Conservation (phyloP, 64 coral and sea anemone species). For the Dendrophyllia cribrosa region DNA sequence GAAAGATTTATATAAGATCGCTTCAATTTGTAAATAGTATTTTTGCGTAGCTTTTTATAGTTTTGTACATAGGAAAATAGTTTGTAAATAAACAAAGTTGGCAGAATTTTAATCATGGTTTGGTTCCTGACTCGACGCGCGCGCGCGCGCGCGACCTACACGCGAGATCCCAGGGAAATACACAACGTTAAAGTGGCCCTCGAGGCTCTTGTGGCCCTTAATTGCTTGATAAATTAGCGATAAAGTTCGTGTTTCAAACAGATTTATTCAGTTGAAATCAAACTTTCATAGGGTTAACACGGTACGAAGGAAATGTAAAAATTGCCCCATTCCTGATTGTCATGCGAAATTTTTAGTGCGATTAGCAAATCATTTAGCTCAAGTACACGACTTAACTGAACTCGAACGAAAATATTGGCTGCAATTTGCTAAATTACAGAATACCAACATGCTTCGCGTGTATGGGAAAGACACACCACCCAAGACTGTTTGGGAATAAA, state of each 20-base stretch:
- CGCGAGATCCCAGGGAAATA: too few relatives aligned
- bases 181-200: background rate
- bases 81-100: too few relatives aligned
- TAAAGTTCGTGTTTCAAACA: background rate
- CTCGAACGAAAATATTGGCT: conserved; percentile 29
- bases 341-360: background rate
- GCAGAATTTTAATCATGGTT: too few relatives aligned
- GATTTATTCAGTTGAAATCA: background rate
- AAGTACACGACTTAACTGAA: conserved; percentile 44
- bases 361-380: conserved; percentile 23
- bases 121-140: too few relatives aligned
- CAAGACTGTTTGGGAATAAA: too few relatives aligned
- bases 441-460: too few relatives aligned
- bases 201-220: background rate
- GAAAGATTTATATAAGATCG: background rate
- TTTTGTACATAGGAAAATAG: too few relatives aligned
- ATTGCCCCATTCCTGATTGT: background rate
- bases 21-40: background rate
- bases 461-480: too few relatives aligned
- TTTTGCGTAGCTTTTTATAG: background rate
- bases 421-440: conserved; percentile 31
- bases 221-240: background rate
- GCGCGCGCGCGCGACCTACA: background rate
- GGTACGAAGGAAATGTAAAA: background rate
- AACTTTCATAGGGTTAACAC: background rate